Evolutionary conservation across 92 coral and sea anemone species (phyloP), one percentile per base, ranked within the genome.

Genomic region (Meandrina meandrites): DNA sequence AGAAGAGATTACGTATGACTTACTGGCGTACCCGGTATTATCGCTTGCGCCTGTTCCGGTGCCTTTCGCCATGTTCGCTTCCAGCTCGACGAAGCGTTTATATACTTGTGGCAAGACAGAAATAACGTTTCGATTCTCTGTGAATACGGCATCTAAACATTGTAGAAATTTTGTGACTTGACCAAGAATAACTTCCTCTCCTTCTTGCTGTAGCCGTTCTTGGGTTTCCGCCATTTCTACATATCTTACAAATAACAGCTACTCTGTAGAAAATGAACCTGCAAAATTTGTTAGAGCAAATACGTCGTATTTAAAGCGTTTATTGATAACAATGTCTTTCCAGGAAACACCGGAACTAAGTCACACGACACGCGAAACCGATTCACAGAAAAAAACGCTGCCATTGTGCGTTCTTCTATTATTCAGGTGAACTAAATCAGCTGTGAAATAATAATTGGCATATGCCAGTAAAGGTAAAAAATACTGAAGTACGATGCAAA

Each of bases 301-400:
- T 14, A 22, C 35, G 73, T 67, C 2, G 31, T 30, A 28, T 28
- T 67, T 27, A 14, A 1, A 28, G 22, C 1, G 22, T 57, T 57
- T 21, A 57, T 21, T 57, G 64, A 57, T 21, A 57, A 57, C 64
- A 2, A 14, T 14, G 18, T 67, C 7, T 67, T 67, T 67, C 73
- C 73, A 8, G 36, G 73, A 67, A 67, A 67, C 14, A 67, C 73
- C 73, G 73, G 73, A 67, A 67, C 31, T 67, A 67, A 67, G 73
- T 67, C 35, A 67, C 35, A 28, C 27, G 73, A 66, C 68, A 6
- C 4, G 11, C 5, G 51, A n/a, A n/a, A n/a, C n/a, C n/a, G n/a
- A n/a, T n/a, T n/a, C n/a, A n/a, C n/a, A n/a, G n/a, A n/a, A n/a
- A 40, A 40, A 40, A 40, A 40, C 6, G 6, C 2, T 2, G 6